Evolutionary conservation across 2,113 vertebrate genomes (phyloP).

Genomic region (Catharus minimus): DNA sequence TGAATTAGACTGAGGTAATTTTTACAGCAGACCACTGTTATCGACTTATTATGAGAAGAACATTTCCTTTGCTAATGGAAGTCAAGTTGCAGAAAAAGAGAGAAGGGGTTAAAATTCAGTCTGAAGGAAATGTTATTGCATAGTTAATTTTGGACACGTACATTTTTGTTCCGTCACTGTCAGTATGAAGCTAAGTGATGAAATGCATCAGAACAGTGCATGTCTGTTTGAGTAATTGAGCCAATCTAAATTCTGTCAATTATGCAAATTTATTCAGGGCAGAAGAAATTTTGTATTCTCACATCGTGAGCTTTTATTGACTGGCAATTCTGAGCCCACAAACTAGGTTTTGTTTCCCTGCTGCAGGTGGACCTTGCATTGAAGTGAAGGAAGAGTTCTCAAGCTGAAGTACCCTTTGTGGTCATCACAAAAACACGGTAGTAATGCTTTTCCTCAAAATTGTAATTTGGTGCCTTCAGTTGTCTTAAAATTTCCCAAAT

Average conservation of each 20-base stretch:
- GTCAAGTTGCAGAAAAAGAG: background rate
- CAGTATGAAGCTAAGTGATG: background rate
- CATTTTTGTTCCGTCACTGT: background rate
- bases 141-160: background rate
- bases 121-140: background rate
- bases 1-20: background rate
- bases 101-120: background rate
- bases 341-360: background rate
- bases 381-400: background rate
- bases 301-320: background rate
- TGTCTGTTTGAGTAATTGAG: background rate
- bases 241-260: background rate
- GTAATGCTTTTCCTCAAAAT: background rate
- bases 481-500: background rate
- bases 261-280: background rate
- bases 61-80: background rate
- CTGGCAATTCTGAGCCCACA: background rate
- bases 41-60: background rate
- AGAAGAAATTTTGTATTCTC: background rate
- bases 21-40: background rate
- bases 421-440: background rate
- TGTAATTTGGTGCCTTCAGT: background rate
- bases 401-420: background rate
- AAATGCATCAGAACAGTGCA: background rate
- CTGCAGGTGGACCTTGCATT: background rate